A percentile compares a stretch with the other conserved stretches of the same genome.
These are phyloP conservation scores for Rhorus exstirpatorius DNA, from an alignment of 2,888 invertebrate species.

Conservation along the genomic window DNA sequence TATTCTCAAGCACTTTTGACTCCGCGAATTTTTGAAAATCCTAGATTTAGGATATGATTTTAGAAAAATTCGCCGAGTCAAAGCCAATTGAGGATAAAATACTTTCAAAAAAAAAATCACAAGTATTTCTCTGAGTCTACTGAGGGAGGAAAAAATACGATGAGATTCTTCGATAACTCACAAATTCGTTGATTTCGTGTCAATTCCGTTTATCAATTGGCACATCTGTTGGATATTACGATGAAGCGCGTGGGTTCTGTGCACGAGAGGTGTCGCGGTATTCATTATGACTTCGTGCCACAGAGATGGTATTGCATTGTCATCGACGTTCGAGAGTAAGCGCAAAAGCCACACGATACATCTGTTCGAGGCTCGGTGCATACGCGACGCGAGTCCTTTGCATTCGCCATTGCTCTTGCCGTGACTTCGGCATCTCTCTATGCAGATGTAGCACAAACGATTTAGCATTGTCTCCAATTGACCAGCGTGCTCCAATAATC, in stretches of 20 bases:
- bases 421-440: slow-evolving; percentile 74
- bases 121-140: too few species aligned
- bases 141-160: too few species aligned
- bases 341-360: slow-evolving; percentile 80
- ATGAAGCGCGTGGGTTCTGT: slow-evolving; percentile 76
- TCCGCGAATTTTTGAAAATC: too few species aligned
- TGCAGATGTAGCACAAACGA: slow-evolving; percentile 88
- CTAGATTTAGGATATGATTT: too few species aligned
- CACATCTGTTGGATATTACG: slow-evolving; percentile 87
- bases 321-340: slow-evolving; percentile 76
- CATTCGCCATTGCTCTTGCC: slow-evolving; percentile 72
- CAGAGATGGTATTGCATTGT: slow-evolving; percentile 75
- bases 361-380: slow-evolving; percentile 78
- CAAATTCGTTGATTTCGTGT: slow-evolving; percentile 96
- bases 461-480: slow-evolving; percentile 91
- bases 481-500: slow-evolving; percentile 93
- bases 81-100: too few species aligned
- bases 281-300: slow-evolving; percentile 84
- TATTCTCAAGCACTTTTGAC: too few species aligned
- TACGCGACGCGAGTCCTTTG: slow-evolving; percentile 76
- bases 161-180: slow-evolving; percentile 87
- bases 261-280: slow-evolving; percentile 76
- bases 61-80: too few species aligned
- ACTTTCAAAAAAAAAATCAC: too few species aligned
- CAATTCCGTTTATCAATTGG: slow-evolving; percentile 90